Base-by-base conservation (phyloP, 2,113 vertebrate species). In the Cyprinodon tularosa region DNA sequence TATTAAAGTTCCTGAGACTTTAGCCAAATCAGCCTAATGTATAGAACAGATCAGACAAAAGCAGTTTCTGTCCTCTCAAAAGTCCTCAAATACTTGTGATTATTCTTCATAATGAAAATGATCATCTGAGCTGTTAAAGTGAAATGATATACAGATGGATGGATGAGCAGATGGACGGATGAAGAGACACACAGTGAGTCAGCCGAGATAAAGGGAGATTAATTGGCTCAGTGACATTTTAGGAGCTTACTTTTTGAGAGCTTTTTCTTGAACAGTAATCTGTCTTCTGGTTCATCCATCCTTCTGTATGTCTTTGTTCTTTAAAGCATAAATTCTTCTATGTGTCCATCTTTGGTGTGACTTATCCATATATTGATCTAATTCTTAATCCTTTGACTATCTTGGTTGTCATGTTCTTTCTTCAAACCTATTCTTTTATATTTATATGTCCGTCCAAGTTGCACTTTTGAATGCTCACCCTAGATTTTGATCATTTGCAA, bases 181-280 rank as follows among this genome's bases (percentile, higher is more conserved):
- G 62, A 53, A 42, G 71, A 60, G 50, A 71, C 61, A 60, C 62
- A 77, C 66, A 63, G 67, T 14, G 67, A 72, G 64, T 72, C 79
- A 72, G 63, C 3, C 5, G 63, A 57, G 39, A 53, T 6, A 12
- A 17, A 62, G 40, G 50, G 42, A 74, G 39, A 60, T 38, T 17
- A 72, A 50, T 65, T 20, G n/a, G 14, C 72, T 65, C 12, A 2
- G 71, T 60, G 50, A 0, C 62, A 74, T 60, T 66, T 64, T 63
- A 17, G 22, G 53, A 71, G 59, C 29, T 47, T 62, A 14, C 68
- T 74, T 64, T 75, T 67, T 36, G 38, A 38, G 45, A n/a, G 44
- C 50, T 67, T 42, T 17, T 63, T 57, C 66, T 64, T 12, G 29
- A 71, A 67, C 7, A 22, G 47, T 53, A 36, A 62, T 68, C 39